A percentile compares a stretch with the other conserved stretches of the same genome.
phyloP scores from a whole-genome alignment of 1,140 invertebrate genomes.

The Panagrolaimus sp. region DNA sequence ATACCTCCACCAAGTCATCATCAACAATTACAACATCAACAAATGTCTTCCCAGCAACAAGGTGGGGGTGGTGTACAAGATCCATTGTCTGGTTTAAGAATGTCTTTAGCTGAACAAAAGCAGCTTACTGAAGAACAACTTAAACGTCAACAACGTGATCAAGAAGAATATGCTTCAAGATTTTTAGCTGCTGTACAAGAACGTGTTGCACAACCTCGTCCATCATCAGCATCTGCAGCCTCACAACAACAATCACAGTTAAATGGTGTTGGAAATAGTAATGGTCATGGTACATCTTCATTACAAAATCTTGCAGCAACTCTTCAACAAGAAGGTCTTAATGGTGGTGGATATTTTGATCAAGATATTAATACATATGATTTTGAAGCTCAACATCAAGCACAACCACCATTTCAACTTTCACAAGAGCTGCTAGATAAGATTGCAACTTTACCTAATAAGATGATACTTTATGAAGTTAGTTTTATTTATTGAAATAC shows the following conservation, averaged over 20 bases:
- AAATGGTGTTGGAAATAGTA: background rate
- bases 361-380: slow-evolving; percentile 5
- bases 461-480: slow-evolving; percentile 1
- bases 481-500: background rate
- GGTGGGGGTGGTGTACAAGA: background rate
- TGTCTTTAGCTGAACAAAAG: background rate
- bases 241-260: background rate
- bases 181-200: background rate
- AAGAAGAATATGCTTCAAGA: slow-evolving; percentile 2
- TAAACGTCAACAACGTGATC: slow-evolving; percentile 1
- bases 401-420: background rate
- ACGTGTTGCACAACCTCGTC: background rate
- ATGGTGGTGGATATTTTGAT: background rate
- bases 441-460: background rate
- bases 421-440: background rate
- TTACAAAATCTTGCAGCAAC: too few relatives aligned
- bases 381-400: background rate
- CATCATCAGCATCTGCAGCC: background rate
- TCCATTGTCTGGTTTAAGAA: background rate
- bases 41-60: too few relatives aligned
- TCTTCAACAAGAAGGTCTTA: too few relatives aligned
- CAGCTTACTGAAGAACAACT: background rate
- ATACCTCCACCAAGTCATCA: background rate
- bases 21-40: slow-evolving; percentile 20
- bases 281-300: background rate